Evolutionary conservation across 2,888 invertebrate species (phyloP), one percentile per base, ranked within the genome.

Genomic region (Chorisops tibialis): DNA sequence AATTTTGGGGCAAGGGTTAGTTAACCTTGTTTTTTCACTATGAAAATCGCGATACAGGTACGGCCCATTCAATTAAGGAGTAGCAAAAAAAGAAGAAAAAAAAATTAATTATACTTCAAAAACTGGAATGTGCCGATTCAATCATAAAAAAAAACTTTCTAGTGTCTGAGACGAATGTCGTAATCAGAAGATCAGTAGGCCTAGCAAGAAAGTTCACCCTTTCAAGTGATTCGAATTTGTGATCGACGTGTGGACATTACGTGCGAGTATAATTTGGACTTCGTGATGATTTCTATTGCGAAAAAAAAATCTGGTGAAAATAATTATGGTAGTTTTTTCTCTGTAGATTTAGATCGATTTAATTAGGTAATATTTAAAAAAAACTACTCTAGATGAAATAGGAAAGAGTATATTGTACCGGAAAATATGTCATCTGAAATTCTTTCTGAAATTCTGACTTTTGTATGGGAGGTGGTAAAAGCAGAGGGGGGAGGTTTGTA

Each of bases 121-220:
- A 56, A 24, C 30, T 24, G 16, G 43, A 43, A 43, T 43, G 56
- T 54, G 37, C 18, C 51, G n/a, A 21, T 6, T 51, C 16, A 24
- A 41, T 3, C 38, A 18, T 38, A 24, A 22, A 9, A 41, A 14
- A 41, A 24, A 41, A 14, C 18, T 14, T 22, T 9, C 45, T 43
- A 16, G 30, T 18, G 35, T 4, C 16, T 35, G 5, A 24, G 56
- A 6, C 24, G 12, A 45, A 43, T 56, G 56, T 56, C 35, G 56
- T 56, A 56, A 56, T 56, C 30, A 54, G 41, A 22, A 21, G n/a
- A 41, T 14, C 41, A 16, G 30, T 43, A 56, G 56, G 56, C 56
- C 56, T 56, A 56, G 43, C 56, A n/a, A 56, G 56, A 56, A 56
- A 56, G 56, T 56, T 43, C 56, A 56, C 35, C 56, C 56, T 56